Percentiles rank a stretch among this genome's conserved stretches.
These are phyloP conservation scores for Andrena bucephala DNA, from an alignment of 2,888 invertebrate species.

Conservation along the genomic window DNA sequence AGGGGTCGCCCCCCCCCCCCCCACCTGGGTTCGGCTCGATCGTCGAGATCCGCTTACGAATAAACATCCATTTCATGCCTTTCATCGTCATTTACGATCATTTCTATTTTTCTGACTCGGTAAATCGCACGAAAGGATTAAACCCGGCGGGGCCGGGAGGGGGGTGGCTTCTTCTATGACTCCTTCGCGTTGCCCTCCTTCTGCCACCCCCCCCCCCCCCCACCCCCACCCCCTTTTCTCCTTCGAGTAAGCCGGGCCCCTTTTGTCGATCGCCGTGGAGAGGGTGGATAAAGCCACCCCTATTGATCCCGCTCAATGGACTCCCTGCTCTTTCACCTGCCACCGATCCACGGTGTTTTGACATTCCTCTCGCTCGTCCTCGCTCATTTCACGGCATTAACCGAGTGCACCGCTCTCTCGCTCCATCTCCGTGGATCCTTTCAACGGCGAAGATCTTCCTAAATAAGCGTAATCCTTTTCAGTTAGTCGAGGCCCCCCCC, in stretches of 20 bases:
- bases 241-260: conserved; percentile 55
- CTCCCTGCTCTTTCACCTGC: conserved; percentile 71
- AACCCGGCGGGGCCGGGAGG: conserved; percentile 27
- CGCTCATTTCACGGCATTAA: conserved; percentile 60
- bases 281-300: conserved; percentile 73
- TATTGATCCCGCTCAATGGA: conserved; percentile 76
- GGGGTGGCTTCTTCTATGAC: conserved; percentile 45
- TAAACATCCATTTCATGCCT: conserved; percentile 61
- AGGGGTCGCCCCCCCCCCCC: conserved; percentile 1
- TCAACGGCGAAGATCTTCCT: conserved; percentile 52
- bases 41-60: conserved; percentile 73
- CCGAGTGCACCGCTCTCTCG: conserved; percentile 24
- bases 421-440: conserved; percentile 42
- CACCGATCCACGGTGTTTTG: conserved; percentile 75
- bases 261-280: conserved; percentile 63
- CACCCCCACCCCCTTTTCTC: conserved; percentile 24
- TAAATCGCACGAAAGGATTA: conserved; percentile 78
- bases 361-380: conserved; percentile 73
- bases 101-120: conserved; percentile 74
- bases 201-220: conserved; percentile 18
- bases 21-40: conserved; percentile 31
- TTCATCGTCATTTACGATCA: conserved; percentile 71
- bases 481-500: conserved; percentile 33
- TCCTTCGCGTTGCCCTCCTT: conserved; percentile 38
- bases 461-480: conserved; percentile 67